Base-by-base conservation (phyloP, 1,140 invertebrate genomes). In the Drosophila burlai region DNA sequence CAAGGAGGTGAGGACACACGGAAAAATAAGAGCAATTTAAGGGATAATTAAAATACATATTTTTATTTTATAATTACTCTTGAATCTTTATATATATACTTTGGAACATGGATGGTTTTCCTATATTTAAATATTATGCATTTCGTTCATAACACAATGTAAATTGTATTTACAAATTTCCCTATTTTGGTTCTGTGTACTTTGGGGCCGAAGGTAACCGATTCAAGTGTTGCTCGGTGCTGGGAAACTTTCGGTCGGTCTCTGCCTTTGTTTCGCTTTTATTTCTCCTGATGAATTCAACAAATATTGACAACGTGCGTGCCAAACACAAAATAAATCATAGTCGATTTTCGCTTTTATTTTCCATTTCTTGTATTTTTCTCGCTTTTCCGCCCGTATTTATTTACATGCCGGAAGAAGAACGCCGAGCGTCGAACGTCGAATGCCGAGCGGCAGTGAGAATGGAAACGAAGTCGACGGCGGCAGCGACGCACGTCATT, bases 361-460 rank as follows among this genome's bases (percentile, higher is more conserved):
- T 73, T 65, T 77, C 45, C 52, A 65, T 65, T 84, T 78, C 87
- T 73, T 60, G 75, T 76, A 59, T 67, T 85, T 81, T 76, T 54
- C 75, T 73, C 77, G 66, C 64, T 77, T 78, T 79, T 82, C 76
- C 66, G 69, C 43, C 40, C 67, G 77, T 85, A 89, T 90, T 89
- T 89, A 89, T 89, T 89, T 89, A 89, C 85, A 90, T 90, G 85
- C 84, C 85, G 84, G 81, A 89, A 87, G 85, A 89, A 87, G 83
- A 83, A 83, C 76, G 81, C 62, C 69, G 83, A 87, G 69, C 76
- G 80, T 49, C 69, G 83, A 87, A 74, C 71, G 80, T 54, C 74
- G 72, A 81, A 60, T 18, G 52, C 18, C 52, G 63, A 78, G 42
- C 50, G 77, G 59, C 61, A 74, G 66, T 50, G 75, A 60, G 65